Base-by-base conservation (phyloP, 2,113 vertebrate genomes). In the Oplegnathus fasciatus region DNA sequence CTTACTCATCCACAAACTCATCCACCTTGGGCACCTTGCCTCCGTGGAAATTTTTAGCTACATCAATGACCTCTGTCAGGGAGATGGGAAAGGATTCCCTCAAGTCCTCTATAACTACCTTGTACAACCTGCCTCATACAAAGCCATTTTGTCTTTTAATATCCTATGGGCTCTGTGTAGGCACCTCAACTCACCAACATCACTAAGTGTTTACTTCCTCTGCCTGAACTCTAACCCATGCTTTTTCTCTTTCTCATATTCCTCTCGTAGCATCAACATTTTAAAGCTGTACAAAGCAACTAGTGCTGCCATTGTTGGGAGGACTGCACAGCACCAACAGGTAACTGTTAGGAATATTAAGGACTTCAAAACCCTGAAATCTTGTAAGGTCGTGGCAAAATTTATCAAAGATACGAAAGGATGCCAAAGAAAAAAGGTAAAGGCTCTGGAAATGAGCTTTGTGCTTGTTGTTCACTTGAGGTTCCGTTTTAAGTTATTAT, bases 41-140 rank as follows among this genome's bases (percentile, higher is more conserved):
- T 71, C 58, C 57, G 26, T 44, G 30, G 28, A 50, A 52, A 40
- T 32, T 58, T 74, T 79, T 74, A 65, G 70, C 78, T 44, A 66
- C 61, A 71, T 66, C 52, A 52, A 52, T 61, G 78, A 82, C 22
- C 70, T 75, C n/a, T 60, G 32, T 65, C 40, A 69, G 37, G 24
- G 18, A 73, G 61, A 72, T 15, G 1, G 28, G 24, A 20, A 66
- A 30, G 5, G 48, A 76, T 71, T 76, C 40, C 48, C 40, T 40
- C 6, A n/a, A 57, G 58, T 76, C 58, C n/a, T 65, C 50, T 42
- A 65, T 65, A 58, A 58, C 40, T 64, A 28, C 32, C 22, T 74
- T 54, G n/a, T 58, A 58, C 46, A 76, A 44, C 22, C 54, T 76
- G n/a, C 52, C 40, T 40, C 15, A 37, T 44, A 64, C 30, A 17